phyloP scores from a whole-genome alignment of 2,888 invertebrate genomes.

The Hirudinaria manillensis region DNA sequence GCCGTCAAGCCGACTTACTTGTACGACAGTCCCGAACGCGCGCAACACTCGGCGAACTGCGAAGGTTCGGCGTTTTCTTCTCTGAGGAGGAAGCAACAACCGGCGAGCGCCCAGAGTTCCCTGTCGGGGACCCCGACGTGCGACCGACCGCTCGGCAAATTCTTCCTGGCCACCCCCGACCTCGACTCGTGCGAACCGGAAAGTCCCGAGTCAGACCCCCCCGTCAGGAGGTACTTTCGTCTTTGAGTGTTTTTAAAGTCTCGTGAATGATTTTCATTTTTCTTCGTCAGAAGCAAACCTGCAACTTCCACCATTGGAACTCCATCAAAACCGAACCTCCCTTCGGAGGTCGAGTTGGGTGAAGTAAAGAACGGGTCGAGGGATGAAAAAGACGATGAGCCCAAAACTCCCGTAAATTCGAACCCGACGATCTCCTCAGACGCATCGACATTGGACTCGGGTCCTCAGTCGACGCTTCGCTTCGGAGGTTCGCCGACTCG shows the following conservation, averaged over 20 bases:
- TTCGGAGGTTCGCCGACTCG: neutral
- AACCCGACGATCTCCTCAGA: neutral
- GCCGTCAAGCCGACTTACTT: slow-evolving; percentile 47
- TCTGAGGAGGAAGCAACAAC: slow-evolving; percentile 2
- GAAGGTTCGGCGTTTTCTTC: neutral
- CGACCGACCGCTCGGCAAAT: slow-evolving; percentile 25
- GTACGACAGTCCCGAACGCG: slow-evolving; percentile 43
- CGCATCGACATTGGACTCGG: too few species aligned
- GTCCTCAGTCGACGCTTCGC: too few species aligned
- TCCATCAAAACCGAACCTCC: neutral
- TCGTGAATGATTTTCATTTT: neutral
- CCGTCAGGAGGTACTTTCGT: neutral
- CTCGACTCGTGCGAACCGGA: slow-evolving; percentile 33
- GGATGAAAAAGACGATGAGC: neutral
- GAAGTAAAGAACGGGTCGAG: neutral
- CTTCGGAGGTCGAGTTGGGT: neutral
- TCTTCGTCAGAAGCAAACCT: neutral
- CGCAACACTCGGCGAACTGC: neutral
- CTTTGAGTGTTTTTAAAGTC: neutral
- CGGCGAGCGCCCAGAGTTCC: slow-evolving; percentile 25
- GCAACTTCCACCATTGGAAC: neutral
- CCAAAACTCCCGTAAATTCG: neutral
- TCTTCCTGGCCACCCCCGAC: slow-evolving; percentile 33
- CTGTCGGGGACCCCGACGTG: slow-evolving; percentile 29
- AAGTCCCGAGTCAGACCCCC: neutral